Percentiles rank a stretch among this genome's conserved stretches.
Conservation (phyloP, 64 coral and sea anemone genomes). For the Pocillopora verrucosa region DNA sequence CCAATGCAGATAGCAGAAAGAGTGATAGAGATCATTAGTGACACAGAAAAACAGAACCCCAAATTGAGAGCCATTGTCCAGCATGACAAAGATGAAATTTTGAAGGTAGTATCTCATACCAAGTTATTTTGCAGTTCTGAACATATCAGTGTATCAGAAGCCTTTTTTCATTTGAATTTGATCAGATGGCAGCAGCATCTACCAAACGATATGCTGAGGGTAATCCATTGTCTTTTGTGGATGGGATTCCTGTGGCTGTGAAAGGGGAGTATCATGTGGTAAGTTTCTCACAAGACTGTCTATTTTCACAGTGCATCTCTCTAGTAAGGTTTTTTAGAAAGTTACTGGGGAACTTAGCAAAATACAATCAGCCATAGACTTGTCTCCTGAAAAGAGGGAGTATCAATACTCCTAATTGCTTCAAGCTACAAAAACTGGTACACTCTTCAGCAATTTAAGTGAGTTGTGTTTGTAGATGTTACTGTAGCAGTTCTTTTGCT, state of each 20-base stretch:
- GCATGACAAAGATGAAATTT: constrained; percentile 62
- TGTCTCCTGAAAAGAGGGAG: no score
- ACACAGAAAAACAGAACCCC: constrained; percentile 53
- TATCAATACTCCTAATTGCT: no score
- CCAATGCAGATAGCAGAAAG: constrained; percentile 81
- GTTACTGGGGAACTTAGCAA: no score
- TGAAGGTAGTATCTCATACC: constrained; percentile 38
- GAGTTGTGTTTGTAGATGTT: no score
- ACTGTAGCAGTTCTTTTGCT: no score
- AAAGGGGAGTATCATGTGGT: constrained; percentile 90
- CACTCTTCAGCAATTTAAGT: no score
- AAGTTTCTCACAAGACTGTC: background rate
- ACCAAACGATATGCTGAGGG: constrained; percentile 70
- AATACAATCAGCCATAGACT: no score
- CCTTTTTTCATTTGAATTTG: background rate
- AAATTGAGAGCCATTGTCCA: constrained; percentile 78
- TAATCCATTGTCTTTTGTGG: constrained; percentile 84
- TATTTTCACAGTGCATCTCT: no score
- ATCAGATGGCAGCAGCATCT: constrained; percentile 83
- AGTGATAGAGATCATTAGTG: constrained; percentile 65
- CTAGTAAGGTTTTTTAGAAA: no score
- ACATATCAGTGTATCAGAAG: background rate
- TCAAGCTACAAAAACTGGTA: no score
- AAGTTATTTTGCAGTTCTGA: background rate
- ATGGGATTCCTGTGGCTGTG: constrained; percentile 88